Evolutionary conservation across 2,888 invertebrate genomes (phyloP), one percentile per base, ranked within the genome.

Genomic region (Epistrophe grossulariae): DNA sequence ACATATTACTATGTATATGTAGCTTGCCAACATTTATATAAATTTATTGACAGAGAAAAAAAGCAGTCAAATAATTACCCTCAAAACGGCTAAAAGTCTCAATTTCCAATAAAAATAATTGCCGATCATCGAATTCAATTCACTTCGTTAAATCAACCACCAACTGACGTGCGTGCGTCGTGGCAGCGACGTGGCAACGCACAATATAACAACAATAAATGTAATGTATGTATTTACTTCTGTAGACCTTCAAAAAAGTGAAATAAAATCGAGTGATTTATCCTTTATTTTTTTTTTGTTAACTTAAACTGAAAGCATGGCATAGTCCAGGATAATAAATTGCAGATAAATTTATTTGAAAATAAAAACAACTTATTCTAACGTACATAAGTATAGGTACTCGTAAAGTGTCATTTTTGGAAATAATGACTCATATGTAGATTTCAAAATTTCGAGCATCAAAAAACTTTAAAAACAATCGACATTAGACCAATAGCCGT

Each of bases 71-170:
- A 17, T n/a, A 66, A 66, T 66, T 48, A 66, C 66, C 17, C 5
- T 19, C 15, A 40, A 62, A 13, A 9, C 7, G 38, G 19, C 40
- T 5, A 62, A 15, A 24, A 24, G 15, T 40, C 43, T 55, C 55
- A 28, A 55, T 55, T 55, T 55, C 24, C 40, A 62, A 43, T 40
- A 66, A 48, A n/a, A 13, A 19, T 60, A 43, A 45, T 45, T 66
- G 31, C 31, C 48, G 48, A 66, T 66, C 48, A 66, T 8, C 35
- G 66, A 66, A 31, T 66, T 66, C 31, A 66, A 31, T 66, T 66
- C 31, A 48, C 31, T 66, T 66, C 48, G n/a, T 66, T 66, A 48
- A 66, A 48, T 48, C 17, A 48, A 48, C 7, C 35, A 7, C 31
- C 28, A 60, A 59, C 35, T 17, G 45, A 45, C 8, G 45, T 0